A percentile compares a stretch with the other conserved stretches of the same genome.
These are phyloP conservation scores for Lasiommata megera DNA, from an alignment of 2,888 invertebrate species.

Conservation along the genomic window DNA sequence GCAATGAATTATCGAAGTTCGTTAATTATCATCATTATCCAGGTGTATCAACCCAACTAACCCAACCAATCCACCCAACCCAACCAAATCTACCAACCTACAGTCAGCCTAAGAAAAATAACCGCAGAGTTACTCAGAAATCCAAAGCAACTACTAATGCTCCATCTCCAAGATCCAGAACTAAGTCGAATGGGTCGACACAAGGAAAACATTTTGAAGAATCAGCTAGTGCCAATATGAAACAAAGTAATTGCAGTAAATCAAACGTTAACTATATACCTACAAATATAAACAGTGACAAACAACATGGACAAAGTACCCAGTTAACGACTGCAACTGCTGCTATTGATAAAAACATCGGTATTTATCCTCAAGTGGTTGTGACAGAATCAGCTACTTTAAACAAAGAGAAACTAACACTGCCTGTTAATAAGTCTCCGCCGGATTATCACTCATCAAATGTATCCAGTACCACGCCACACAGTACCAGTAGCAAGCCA, in stretches of 20 bases:
- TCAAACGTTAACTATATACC: background rate
- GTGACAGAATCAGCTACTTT: background rate
- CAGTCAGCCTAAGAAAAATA: constrained; percentile 14
- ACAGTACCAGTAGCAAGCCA: too few relatives aligned
- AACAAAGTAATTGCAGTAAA: background rate
- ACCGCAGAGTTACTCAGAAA: constrained; percentile 12
- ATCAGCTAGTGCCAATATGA: background rate
- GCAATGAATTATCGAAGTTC: constrained; percentile 8
- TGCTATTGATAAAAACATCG: background rate
- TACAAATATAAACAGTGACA: background rate
- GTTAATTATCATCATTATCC: constrained; percentile 15
- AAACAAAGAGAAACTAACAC: constrained; percentile 3
- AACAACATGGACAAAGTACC: background rate
- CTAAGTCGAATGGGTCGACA: background rate
- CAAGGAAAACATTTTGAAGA: background rate
- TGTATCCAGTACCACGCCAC: too few relatives aligned
- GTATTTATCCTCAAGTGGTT: background rate
- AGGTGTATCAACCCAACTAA: constrained; percentile 9
- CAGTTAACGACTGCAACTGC: background rate
- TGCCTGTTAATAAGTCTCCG: background rate
- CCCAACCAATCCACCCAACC: too few relatives aligned
- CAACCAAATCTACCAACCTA: too few relatives aligned
- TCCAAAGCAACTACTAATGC: constrained; percentile 6
- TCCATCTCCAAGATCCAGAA: constrained; percentile 11
- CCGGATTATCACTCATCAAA: constrained; percentile 13